Conservation (phyloP, 2,888 invertebrate genomes). For the Agrochola lychnidis region DNA sequence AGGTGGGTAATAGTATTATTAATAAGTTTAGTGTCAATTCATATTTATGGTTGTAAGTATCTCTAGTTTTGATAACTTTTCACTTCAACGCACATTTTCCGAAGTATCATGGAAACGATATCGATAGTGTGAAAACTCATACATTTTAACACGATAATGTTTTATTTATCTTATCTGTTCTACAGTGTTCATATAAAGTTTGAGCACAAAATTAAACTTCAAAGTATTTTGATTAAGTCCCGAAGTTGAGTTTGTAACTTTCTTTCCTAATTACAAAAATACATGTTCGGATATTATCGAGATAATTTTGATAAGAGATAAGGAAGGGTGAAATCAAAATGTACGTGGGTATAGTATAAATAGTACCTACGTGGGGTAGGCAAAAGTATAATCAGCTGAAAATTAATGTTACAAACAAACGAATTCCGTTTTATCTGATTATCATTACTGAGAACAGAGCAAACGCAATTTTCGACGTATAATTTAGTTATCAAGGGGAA, state of each 20-base stretch:
- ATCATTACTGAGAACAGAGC: conserved; percentile 67
- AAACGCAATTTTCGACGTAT: conserved; percentile 66
- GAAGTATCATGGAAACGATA: conserved; percentile 14
- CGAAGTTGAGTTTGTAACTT: conserved; percentile 10
- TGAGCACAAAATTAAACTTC: conserved; percentile 22
- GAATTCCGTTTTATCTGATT: conserved; percentile 71
- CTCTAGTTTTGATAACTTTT: conserved; percentile 11
- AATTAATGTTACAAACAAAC: conserved; percentile 71
- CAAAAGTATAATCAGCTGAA: conserved; percentile 44
- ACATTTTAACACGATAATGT: conserved; percentile 20
- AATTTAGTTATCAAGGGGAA: conserved; percentile 68
- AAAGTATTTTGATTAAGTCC: conserved; percentile 41
- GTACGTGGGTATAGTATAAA: not conserved
- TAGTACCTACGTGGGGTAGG: conserved; percentile 9
- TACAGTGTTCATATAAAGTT: conserved; percentile 7
- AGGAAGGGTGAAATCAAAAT: conserved; percentile 25
- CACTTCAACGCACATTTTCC: conserved; percentile 4
- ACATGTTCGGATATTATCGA: conserved; percentile 14
- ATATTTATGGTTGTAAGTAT: not conserved
- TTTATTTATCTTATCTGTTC: conserved; percentile 22
- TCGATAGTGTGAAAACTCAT: conserved; percentile 32
- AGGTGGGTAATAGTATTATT: not conserved
- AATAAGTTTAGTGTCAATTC: not conserved
- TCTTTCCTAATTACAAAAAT: conserved; percentile 38
- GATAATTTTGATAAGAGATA: conserved; percentile 34